Percentiles rank a stretch among this genome's conserved stretches.
phyloP scores from a whole-genome alignment of 2,797 vertebrate species.

The Aulostomus chinensis region DNA sequence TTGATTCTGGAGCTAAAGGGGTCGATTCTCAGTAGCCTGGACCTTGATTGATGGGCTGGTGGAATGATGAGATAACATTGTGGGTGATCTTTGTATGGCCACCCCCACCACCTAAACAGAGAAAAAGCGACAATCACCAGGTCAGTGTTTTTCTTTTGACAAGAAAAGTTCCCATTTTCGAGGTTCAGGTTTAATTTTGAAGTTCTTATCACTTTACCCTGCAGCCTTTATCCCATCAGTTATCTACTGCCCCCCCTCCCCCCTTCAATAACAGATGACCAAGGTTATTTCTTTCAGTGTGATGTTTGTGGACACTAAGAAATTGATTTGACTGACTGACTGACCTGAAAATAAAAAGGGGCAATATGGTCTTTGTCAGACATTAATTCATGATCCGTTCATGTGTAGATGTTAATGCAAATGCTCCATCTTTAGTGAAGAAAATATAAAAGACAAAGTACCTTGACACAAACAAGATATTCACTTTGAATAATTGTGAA shows the following conservation, averaged over 20 bases:
- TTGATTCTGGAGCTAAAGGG: slow-evolving; percentile 74
- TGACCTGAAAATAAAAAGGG: slow-evolving; percentile 36
- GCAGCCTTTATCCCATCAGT: slow-evolving; percentile 61
- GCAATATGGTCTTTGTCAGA: slow-evolving; percentile 15
- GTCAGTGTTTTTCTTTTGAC: slow-evolving; percentile 66
- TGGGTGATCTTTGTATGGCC: slow-evolving; percentile 75
- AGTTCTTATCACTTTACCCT: slow-evolving; percentile 74
- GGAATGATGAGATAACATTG: slow-evolving; percentile 82
- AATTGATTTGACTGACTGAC: slow-evolving; percentile 41
- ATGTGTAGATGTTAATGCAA: slow-evolving; percentile 33
- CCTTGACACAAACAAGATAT: too few species aligned
- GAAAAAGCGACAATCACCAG: slow-evolving; percentile 63
- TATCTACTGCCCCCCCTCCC: slow-evolving; percentile 61
- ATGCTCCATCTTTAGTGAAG: slow-evolving; percentile 2
- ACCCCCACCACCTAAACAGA: background rate
- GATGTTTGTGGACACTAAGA: slow-evolving; percentile 40
- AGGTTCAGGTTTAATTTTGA: slow-evolving; percentile 70
- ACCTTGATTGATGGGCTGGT: slow-evolving; percentile 79
- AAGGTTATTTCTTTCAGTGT: slow-evolving; percentile 64
- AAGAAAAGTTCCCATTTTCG: slow-evolving; percentile 28
- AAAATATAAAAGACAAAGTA: background rate
- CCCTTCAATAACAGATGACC: slow-evolving; percentile 51
- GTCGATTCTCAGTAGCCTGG: slow-evolving; percentile 74
- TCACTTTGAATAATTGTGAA: too few species aligned
- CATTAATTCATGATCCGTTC: slow-evolving; percentile 13